Evolutionary conservation across 2,797 vertebrate species (phyloP), one percentile per base, ranked within the genome.

Genomic region (Cercopithecus neglectus): DNA sequence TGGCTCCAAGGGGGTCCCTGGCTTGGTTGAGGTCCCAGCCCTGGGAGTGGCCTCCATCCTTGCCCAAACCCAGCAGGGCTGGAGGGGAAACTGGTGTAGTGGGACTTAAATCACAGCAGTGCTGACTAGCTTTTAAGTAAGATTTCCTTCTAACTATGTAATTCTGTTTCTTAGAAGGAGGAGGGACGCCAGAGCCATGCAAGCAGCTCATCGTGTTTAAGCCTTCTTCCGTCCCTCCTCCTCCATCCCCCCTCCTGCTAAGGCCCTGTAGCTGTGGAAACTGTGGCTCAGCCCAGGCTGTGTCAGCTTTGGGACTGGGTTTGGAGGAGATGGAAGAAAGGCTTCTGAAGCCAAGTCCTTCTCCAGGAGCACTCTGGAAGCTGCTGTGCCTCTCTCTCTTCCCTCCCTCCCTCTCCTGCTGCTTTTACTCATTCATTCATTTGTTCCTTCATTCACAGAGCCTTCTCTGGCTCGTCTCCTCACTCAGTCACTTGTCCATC

Each of bases 81-180:
- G 10, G 46, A 24, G n/a, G 57, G 72, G 59, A 75, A 55, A 50
- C 55, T 67, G n/a, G 13, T 1, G 26, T 0, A 75, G 79, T 5
- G 22, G 24, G 64, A 44, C 14, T 57, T 41, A 39, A 79, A 83
- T 64, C 82, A 70, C 33, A 64, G 82, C 12, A 19, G 19, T 1
- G 0, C 55, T 48, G 61, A 75, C 85, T 86, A 61, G 70, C n/a
- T 74, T 85, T 82, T 91, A 82, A 85, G 89, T 44, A 84, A 46
- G 50, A 48, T 78, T 86, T 89, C 39, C 92, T 53, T 89, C 30
- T 91, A 61, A 70, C 44, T 41, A 53, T 75, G 50, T 36, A 53
- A 74, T 85, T 57, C 39, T 82, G 17, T 36, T 88, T 96, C 82
- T 94, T 72, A 88, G 87, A 79, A 88, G 84, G 67, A 57, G 28